These are phyloP conservation scores for Eremophila alpestris DNA, from an alignment of 2,797 vertebrate genomes.

Conservation along the genomic window DNA sequence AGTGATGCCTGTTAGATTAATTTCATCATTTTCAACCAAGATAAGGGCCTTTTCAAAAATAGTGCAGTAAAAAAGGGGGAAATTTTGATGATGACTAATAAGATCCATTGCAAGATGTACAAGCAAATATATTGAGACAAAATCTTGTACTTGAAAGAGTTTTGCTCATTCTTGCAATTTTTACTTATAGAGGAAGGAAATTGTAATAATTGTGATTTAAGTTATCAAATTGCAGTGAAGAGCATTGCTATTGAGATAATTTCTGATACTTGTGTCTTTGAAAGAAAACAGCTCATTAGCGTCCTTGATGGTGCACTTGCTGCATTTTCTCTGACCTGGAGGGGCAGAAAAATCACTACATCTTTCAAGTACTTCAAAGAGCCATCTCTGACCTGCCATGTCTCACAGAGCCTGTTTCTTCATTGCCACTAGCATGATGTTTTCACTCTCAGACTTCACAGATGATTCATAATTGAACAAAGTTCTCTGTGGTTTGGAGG, in stretches of 20 bases:
- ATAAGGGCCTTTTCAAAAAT: background rate
- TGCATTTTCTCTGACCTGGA: background rate
- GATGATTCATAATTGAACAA: conserved; percentile 27
- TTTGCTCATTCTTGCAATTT: background rate
- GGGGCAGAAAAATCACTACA: background rate
- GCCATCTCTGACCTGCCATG: background rate
- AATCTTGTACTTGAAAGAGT: background rate
- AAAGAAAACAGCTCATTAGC: background rate
- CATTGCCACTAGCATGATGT: background rate
- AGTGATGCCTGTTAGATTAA: background rate
- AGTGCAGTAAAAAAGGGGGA: background rate
- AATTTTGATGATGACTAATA: background rate
- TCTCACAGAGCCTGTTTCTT: background rate
- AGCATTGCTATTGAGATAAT: background rate
- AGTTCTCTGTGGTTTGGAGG: background rate
- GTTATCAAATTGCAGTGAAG: background rate
- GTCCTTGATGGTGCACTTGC: background rate
- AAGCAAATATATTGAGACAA: background rate
- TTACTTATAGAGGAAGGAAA: background rate
- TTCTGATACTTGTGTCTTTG: background rate
- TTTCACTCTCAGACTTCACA: background rate
- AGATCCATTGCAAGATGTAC: background rate
- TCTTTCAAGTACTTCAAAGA: conserved; percentile 8
- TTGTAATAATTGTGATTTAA: background rate
- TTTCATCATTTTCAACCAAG: background rate